A percentile compares a stretch with the other conserved stretches of the same genome.
Conservation (phyloP, 2,113 vertebrate genomes). For the Willisornis vidua region DNA sequence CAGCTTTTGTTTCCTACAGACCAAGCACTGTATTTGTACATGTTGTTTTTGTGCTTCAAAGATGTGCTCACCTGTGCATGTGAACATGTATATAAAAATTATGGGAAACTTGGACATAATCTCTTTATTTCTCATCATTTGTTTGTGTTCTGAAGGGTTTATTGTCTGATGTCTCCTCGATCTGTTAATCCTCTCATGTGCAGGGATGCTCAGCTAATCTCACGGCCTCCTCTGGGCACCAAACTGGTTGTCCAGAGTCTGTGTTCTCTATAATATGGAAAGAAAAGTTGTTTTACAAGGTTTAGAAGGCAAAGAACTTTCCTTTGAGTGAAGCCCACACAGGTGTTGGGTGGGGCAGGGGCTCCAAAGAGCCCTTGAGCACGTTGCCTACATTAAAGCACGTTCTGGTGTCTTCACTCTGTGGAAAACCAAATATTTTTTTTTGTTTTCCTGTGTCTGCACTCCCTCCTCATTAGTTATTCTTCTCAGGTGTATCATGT, state of each 20-base stretch:
- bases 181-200: background rate
- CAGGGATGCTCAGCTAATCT: background rate
- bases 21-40: accelerated
- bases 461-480: conserved; percentile 13
- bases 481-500: conserved; percentile 16
- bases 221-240: background rate
- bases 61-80: accelerated
- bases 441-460: background rate
- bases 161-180: accelerated
- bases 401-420: background rate
- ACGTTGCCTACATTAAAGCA: background rate
- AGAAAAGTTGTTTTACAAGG: background rate
- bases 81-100: accelerated
- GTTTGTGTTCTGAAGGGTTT: background rate
- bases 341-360: background rate
- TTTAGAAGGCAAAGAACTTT: background rate
- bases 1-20: background rate
- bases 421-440: conserved; percentile 40
- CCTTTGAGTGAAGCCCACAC: background rate
- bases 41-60: background rate
- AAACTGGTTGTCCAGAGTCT: background rate
- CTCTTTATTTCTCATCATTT: background rate
- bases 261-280: background rate
- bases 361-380: background rate
- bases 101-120: background rate